Evolutionary conservation across 2,888 invertebrate genomes (phyloP).

Genomic region (Cephus nigrinus): DNA sequence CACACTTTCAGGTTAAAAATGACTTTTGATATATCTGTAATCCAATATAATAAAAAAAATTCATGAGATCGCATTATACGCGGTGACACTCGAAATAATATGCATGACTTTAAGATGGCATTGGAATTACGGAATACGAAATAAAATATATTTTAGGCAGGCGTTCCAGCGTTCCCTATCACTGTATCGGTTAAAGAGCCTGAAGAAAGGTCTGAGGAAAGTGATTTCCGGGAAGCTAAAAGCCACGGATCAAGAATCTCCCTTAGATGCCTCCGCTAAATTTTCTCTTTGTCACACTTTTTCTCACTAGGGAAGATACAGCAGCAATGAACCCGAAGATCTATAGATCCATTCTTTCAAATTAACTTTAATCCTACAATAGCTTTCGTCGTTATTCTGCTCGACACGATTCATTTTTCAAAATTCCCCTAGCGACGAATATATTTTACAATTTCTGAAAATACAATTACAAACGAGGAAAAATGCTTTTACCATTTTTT

Average conservation of each 20-base stretch:
- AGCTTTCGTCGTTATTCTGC: neutral
- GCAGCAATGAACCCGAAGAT: neutral
- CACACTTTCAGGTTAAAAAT: neutral
- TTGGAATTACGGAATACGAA: neutral
- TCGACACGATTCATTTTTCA: neutral
- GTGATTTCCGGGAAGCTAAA: constrained; percentile 64
- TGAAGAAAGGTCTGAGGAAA: constrained; percentile 61
- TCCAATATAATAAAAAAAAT: neutral
- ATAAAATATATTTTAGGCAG: neutral
- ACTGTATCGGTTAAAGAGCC: constrained; percentile 33
- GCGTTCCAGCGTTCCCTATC: constrained; percentile 17
- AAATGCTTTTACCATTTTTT: neutral
- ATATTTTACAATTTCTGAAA: neutral
- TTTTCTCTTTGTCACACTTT: constrained; percentile 11
- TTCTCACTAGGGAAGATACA: neutral
- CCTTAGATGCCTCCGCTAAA: constrained; percentile 18
- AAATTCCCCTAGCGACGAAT: neutral
- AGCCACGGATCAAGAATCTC: constrained; percentile 59
- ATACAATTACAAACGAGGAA: neutral
- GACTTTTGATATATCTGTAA: neutral
- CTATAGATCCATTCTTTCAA: neutral
- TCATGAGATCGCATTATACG: neutral
- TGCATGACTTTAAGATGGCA: neutral
- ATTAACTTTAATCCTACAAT: neutral
- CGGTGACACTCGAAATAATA: neutral